Evolutionary conservation across 2,797 vertebrate species (phyloP), one percentile per base, ranked within the genome.

Genomic region (Macropodus opercularis): DNA sequence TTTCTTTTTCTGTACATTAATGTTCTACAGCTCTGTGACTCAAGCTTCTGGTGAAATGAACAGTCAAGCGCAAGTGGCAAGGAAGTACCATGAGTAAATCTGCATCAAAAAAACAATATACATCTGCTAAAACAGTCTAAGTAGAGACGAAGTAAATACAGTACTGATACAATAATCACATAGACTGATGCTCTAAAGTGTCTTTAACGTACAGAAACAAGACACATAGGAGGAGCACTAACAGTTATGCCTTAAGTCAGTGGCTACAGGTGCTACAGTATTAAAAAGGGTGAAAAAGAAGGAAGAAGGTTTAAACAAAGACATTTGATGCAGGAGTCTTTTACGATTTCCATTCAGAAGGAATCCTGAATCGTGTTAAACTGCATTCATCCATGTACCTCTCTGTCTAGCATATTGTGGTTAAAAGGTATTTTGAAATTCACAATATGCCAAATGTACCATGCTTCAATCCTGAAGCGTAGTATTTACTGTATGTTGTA

Each of bases 211-310:
- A 73, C 22, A 68, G 73, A 75, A 67, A 74, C 34, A 31, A 75
- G 79, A 87, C 78, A 81, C 75, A 4, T 13, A 35, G 55, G 58
- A 83, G 67, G 73, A 87, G 80, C 78, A 71, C 82, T 85, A 84
- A 87, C 84, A 84, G 85, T 84, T 85, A 80, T 64, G 71, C 72
- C 71, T 72, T 69, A 67, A 77, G 77, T 85, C 77, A 24, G 75
- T 78, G 83, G 85, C 85, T 87, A 88, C 78, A 81, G 72, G 75
- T 79, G 85, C 86, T 90, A 88, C 84, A 79, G 86, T 83, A 72
- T 83, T 66, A 69, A 81, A 77, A 55, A 85, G 48, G 60, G 74
- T 46, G 60, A 71, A 56, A 55, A 63, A 57, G 53, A 76, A 65
- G 63, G 67, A 77, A 61, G 56, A 76, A 65, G 51, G 55, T 17